phyloP scores from a whole-genome alignment of 64 coral and sea anemone genomes.

The Montipora foliosa region DNA sequence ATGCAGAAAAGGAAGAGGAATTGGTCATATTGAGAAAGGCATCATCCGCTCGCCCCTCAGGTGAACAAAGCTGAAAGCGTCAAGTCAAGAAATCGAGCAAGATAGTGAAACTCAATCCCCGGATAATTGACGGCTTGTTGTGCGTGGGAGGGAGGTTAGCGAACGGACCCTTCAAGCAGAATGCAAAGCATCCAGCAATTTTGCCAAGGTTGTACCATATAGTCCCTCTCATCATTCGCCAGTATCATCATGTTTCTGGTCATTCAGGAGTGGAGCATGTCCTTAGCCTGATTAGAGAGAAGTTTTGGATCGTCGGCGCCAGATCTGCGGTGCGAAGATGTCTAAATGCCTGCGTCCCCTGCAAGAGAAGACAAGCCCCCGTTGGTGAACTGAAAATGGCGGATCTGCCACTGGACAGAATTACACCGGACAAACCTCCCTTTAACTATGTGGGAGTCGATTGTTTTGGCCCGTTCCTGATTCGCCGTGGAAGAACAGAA shows the following conservation, averaged over 20 bases:
- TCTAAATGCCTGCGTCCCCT: too few relatives aligned
- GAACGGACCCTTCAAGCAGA: slow-evolving; percentile 20
- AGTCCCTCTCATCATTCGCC: neutral
- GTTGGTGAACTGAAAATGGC: too few relatives aligned
- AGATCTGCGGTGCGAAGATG: too few relatives aligned
- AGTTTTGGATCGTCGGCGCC: too few relatives aligned
- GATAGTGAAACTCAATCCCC: neutral
- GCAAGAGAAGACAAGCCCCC: too few relatives aligned
- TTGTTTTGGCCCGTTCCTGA: too few relatives aligned
- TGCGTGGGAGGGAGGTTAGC: neutral
- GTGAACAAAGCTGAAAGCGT: slow-evolving; percentile 21
- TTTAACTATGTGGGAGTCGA: too few relatives aligned
- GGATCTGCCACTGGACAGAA: too few relatives aligned
- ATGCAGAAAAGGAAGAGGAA: slow-evolving; percentile 19
- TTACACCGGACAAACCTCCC: too few relatives aligned
- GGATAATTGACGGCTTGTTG: neutral
- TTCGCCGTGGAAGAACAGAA: too few relatives aligned
- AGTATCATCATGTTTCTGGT: neutral
- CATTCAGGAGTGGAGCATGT: too few relatives aligned
- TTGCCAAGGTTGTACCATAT: neutral
- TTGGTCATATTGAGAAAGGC: slow-evolving; percentile 17
- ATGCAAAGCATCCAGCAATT: neutral
- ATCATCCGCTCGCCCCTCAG: neutral
- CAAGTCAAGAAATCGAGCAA: neutral
- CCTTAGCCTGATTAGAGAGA: too few relatives aligned